Evolutionary conservation across 2,888 invertebrate species (phyloP), one percentile per base, ranked within the genome.

Genomic region (Lasiommata megera): DNA sequence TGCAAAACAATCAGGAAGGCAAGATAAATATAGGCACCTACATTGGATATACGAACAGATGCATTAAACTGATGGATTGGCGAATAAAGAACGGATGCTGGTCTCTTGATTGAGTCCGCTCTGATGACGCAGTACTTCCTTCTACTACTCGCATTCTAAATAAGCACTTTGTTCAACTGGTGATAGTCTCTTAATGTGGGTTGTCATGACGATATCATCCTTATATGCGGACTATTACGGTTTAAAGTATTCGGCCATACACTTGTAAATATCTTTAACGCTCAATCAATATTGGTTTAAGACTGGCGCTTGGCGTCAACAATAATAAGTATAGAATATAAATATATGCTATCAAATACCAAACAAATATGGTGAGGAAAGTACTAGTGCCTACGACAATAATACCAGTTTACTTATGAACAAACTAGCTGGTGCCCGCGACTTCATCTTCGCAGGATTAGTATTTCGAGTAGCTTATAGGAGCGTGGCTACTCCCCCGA

Each of bases 21-120:
- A n/a, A n/a, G n/a, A n/a, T n/a, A n/a, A n/a, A n/a, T n/a, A n/a
- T n/a, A n/a, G n/a, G n/a, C n/a, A n/a, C n/a, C n/a, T n/a, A n/a
- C n/a, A n/a, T n/a, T n/a, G n/a, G n/a, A n/a, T n/a, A n/a, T n/a
- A n/a, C 36, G 55, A 37, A 29, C 28, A 9, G 29, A 34, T 44
- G 37, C 52, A 56, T 69, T 67, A 71, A 74, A 79, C 72, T 82
- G 80, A 84, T 80, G 79, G 76, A 83, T 84, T 67, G 72, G 67
- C 68, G 73, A 72, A 78, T 79, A 74, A 73, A 74, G 70, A 77
- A 72, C 82, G 66, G 66, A 66, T 66, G 66, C 61, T 60, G 62
- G 54, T n/a, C 43, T 62, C 59, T 66, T 64, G 64, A 66, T 66
- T 67, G 61, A 63, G 56, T 62, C 63, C 60, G 56, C 58, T 60